Base-by-base conservation (phyloP, 2,797 vertebrate species). In the Adrianichthys oophorus region DNA sequence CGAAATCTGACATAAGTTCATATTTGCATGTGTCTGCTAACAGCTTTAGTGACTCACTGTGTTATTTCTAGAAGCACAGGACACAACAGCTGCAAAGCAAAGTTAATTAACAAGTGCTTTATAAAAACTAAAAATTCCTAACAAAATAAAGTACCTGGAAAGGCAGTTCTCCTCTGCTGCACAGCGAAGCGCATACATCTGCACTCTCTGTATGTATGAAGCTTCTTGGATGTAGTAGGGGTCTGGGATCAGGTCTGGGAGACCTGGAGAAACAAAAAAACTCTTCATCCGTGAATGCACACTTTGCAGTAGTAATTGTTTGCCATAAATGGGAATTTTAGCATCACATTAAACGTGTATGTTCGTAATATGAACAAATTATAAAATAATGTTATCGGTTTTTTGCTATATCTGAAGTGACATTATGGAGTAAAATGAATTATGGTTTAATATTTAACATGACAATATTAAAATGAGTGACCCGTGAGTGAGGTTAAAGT, bases 131-230 rank as follows among this genome's bases (percentile, higher is more conserved):
- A 7, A 29, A 29, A 29, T 29, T 4, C 3, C 3, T 4, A 1
- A 7, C 32, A 1, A 37, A 44, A 54, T 48, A 47, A 62, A 48
- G 37, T 56, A 94, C 93, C 92, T 92, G 57, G 93, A 90, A 3
- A 95, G 89, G 59, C 93, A 95, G 78, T 92, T 92, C 56, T 94
- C 93, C 41, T 95, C 93, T 2, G 91, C 92, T 4, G 93, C 93
- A 62, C 93, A 94, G 57, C 89, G 85, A 17, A 95, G 85, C 1
- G 92, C 89, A 21, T 93, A 95, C 89, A 94, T 90, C 81, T 93
- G 93, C 62, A 91, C 82, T 57, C 88, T 90, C 73, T 94, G 91
- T 50, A 94, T 82, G 67, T 93, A 94, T 4, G 91, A 93, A 32
- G 91, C 83, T 10, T 91, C 85, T 68, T 94, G 91, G 69, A 94